Evolutionary conservation across 2,113 vertebrate genomes (phyloP), one percentile per base, ranked within the genome.

Genomic region (Clarias macrocephalus): DNA sequence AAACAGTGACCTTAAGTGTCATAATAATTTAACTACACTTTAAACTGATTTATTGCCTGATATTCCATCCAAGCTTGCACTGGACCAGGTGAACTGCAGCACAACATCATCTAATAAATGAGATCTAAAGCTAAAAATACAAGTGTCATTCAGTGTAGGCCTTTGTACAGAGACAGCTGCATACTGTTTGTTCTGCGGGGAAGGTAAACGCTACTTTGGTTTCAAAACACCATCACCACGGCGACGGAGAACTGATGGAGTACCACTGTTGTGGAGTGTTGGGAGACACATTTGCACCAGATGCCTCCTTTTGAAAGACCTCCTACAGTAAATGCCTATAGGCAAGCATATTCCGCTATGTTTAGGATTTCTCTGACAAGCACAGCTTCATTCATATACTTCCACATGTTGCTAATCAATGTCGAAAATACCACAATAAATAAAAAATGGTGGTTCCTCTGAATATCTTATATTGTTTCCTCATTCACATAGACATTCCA

Each of bases 201-300:
- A 89, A 91, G 89, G 90, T 90, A 92, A 91, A 91, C 56, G 81
- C 87, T 84, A 62, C 86, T 88, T 90, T 87, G 85, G 89, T 91
- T 90, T 91, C 68, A 90, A 87, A 88, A 88, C 86, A 87, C 63
- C 83, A 85, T 87, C 73, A 68, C 82, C 65, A 87, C 85, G 79
- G 82, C 10, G 73, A 88, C 79, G 60, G 33, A 73, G 60, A 75
- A 80, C 60, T 83, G 88, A 82, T 37, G 63, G 80, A 70, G 42
- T 56, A 73, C 70, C 63, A 62, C 57, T 28, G 37, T 62, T 79
- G 81, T 65, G 59, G n/a, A 59, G 66, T 10, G 76, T 25, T 11
- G 25, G 1, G 48, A 65, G 87, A 73, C 30, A 81, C 76, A 63
- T 77, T 86, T 33, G 15, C 37, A 62, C 19, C 68, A 80, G 48